Conservation (phyloP, 1,140 invertebrate genomes). For the Ylistrum balloti region DNA sequence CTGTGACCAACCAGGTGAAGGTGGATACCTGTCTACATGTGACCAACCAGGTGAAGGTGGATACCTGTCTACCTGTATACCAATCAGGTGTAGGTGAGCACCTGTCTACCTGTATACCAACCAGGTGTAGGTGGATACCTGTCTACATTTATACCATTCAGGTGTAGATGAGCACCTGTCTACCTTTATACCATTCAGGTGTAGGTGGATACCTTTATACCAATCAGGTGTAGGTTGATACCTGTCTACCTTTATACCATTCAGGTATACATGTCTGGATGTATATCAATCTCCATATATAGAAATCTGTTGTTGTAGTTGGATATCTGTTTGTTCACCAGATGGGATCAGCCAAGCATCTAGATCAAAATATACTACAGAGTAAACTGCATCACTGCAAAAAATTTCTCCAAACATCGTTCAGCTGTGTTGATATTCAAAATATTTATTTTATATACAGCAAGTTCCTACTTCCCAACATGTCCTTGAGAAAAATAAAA, state of each 20-base stretch:
- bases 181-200: neutral
- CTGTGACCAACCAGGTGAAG: neutral
- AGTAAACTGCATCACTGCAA: too few species aligned
- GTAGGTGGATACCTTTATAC: neutral
- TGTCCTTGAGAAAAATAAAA: too few species aligned
- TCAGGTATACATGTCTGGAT: neutral
- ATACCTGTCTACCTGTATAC: neutral
- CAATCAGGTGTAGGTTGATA: neutral
- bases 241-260: neutral
- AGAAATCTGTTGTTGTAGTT: too few species aligned
- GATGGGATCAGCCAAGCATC: too few species aligned
- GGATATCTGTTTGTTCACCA: too few species aligned
- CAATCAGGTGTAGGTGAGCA: neutral
- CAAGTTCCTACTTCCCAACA: too few species aligned
- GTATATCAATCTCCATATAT: too few species aligned
- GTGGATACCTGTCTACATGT: neutral
- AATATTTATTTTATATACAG: too few species aligned
- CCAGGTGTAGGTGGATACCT: too few species aligned
- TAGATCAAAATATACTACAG: too few species aligned
- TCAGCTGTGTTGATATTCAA: too few species aligned
- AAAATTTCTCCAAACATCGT: too few species aligned
- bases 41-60: neutral
- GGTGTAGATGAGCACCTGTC: neutral
- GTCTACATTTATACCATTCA: neutral
- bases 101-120: conserved; percentile 2